Base-by-base conservation (phyloP, 1,140 invertebrate genomes). In the Ips typographus region DNA sequence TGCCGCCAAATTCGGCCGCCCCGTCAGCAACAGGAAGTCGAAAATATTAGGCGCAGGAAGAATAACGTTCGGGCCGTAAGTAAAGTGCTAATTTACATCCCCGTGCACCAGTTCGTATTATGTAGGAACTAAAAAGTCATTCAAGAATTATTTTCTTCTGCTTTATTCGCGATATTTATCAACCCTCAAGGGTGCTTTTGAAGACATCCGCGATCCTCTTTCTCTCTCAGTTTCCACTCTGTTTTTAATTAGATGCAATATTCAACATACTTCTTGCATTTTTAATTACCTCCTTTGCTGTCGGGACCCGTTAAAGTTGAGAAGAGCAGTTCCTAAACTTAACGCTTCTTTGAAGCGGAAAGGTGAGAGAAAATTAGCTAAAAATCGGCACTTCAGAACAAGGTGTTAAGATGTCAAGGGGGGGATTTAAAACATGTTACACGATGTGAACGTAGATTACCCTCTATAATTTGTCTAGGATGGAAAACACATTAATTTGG, bases 231-330 rank as follows among this genome's bases (percentile, higher is more conserved):
- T 63, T 64, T 49, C 43, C 61, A 42, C 56, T 62, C 62, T 58
- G 61, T 59, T 70, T 73, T 73, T 73, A 73, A 73, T 73, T 72
- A 73, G 72, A 73, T 73, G 72, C 66, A 71, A 72, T 73, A 72
- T 73, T 73, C 67, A 72, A 70, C 70, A 59, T 68, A 66, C 68
- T 73, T 65, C 68, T 71, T 73, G 65, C 70, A 69, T 73, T 72
- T 73, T 71, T 73, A 70, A 70, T 70, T 70, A 70, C 43, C 44
- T 36, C 38, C 66, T 68, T 68, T 60, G 59, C 58, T 65, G 62
- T 64, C 67, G 64, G 51, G 62, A 52, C 55, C 62, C 67, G 63
- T 72, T 72, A 68, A 61, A 68, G 39, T 68, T 7, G 58, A 52
- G 58, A 68, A 68, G 66, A 61, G 66, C 66, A 60, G 66, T 68